phyloP scores from a whole-genome alignment of 2,113 vertebrate genomes.

The Dipodomys spectabilis region DNA sequence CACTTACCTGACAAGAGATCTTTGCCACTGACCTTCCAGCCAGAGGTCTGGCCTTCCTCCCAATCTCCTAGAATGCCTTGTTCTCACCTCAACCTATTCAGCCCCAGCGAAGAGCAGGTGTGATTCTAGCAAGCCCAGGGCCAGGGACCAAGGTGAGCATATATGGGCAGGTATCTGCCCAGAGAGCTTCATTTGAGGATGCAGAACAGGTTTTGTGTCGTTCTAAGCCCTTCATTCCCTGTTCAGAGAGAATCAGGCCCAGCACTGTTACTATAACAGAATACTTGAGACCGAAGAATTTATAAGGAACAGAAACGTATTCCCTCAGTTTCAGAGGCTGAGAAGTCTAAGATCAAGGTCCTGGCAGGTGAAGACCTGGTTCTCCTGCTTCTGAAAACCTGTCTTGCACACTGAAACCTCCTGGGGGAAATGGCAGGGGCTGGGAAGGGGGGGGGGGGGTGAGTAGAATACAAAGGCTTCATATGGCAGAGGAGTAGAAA shows the following conservation, averaged over 20 bases:
- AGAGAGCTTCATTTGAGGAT: neutral
- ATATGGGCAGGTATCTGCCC: fast-evolving
- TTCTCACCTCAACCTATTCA: neutral
- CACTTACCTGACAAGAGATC: neutral
- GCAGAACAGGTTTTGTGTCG: neutral
- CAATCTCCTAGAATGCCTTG: neutral
- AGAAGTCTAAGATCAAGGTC: neutral
- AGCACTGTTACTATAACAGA: neutral
- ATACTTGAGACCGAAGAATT: neutral
- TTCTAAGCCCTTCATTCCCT: neutral
- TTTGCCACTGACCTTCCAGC: neutral
- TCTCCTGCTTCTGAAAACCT: neutral
- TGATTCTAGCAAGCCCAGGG: neutral
- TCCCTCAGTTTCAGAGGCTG: neutral
- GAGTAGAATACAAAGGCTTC: neutral
- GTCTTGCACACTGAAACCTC: neutral
- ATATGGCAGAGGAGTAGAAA: neutral
- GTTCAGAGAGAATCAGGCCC: neutral
- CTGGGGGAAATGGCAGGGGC: neutral
- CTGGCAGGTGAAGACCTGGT: too few species aligned
- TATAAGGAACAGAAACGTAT: neutral
- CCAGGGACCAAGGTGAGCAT: neutral
- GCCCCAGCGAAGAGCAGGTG: neutral
- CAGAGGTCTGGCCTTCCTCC: neutral
- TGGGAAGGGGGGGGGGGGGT: too few species aligned